A percentile compares a stretch with the other conserved stretches of the same genome.
These are phyloP conservation scores for Microcebus tavaratra DNA, from an alignment of 2,113 vertebrate genomes.

Conservation along the genomic window DNA sequence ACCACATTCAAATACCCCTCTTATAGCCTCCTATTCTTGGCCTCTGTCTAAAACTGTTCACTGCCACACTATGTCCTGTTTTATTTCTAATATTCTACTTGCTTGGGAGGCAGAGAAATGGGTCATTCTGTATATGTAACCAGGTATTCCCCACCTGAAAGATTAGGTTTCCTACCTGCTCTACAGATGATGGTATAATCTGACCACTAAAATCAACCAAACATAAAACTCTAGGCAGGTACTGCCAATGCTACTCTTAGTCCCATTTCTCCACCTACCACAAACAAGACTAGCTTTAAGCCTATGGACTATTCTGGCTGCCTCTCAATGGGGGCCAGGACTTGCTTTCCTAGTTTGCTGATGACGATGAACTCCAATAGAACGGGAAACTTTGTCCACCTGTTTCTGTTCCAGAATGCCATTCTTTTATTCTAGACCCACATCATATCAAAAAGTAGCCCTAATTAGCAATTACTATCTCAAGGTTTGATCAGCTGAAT, in stretches of 20 bases:
- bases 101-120: slow-evolving; percentile 7
- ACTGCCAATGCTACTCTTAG: neutral
- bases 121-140: neutral
- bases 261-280: neutral
- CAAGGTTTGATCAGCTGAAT: neutral
- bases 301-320: neutral
- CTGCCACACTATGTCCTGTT: neutral
- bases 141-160: neutral
- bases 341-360: neutral
- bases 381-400: neutral
- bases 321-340: neutral
- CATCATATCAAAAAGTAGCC: neutral
- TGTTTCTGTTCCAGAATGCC: neutral
- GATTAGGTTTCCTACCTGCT: neutral
- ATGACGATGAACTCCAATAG: neutral
- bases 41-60: neutral
- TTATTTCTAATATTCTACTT: slow-evolving; percentile 35
- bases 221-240: neutral
- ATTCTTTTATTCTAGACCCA: neutral
- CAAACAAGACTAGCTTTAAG: slow-evolving; percentile 7
- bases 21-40: neutral
- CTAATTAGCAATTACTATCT: neutral
- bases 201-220: neutral
- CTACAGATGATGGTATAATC: neutral
- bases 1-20: neutral